Percentiles rank a stretch among this genome's conserved stretches.
Evolutionary conservation across 2,797 vertebrate species (phyloP).

Genomic region (Cephalopachus bancanus): DNA sequence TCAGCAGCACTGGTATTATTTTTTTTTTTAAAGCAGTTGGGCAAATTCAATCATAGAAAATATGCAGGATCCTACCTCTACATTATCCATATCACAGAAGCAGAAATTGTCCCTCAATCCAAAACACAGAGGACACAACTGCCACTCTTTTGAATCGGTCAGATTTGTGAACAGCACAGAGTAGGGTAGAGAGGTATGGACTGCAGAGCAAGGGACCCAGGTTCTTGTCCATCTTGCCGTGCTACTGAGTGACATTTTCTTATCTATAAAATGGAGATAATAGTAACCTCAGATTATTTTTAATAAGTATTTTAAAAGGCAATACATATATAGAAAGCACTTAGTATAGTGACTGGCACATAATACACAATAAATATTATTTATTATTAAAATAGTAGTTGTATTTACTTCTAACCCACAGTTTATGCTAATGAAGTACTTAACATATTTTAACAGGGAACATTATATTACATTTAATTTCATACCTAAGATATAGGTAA

Average conservation of each 20-base stretch:
- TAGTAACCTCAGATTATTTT: background rate
- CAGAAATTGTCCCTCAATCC: background rate
- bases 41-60: slow-evolving; percentile 5
- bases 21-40: slow-evolving; percentile 43
- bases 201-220: background rate
- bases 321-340: background rate
- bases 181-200: background rate
- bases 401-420: background rate
- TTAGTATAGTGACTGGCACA: background rate
- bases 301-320: slow-evolving; percentile 22
- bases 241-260: background rate
- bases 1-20: background rate
- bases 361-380: background rate
- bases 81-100: background rate
- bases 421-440: background rate
- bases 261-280: background rate
- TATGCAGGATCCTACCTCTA: background rate
- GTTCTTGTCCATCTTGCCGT: background rate
- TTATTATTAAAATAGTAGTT: background rate
- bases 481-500: background rate
- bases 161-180: background rate
- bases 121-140: background rate
- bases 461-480: background rate
- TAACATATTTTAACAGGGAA: background rate
- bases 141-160: background rate